A percentile compares a stretch with the other conserved stretches of the same genome.
phyloP scores from a whole-genome alignment of 2,888 invertebrate species.

The Acronicta alni region DNA sequence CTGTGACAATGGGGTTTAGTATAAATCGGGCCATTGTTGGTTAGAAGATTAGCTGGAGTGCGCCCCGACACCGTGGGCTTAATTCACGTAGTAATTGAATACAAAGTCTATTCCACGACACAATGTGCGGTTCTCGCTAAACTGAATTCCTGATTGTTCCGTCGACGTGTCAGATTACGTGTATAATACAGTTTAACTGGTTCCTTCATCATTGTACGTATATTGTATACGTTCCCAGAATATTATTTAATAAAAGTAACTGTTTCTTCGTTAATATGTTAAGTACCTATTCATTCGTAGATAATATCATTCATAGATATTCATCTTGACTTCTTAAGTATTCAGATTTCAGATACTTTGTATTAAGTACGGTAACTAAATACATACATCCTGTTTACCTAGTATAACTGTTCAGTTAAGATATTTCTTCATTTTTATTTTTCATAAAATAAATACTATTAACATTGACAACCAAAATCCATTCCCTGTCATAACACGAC shows the following conservation, averaged over 20 bases:
- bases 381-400: slow-evolving; percentile 31
- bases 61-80: slow-evolving; percentile 68
- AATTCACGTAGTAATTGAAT: slow-evolving; percentile 79
- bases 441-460: no score
- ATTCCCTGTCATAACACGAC: slow-evolving; percentile 39
- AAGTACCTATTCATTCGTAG: slow-evolving; percentile 38
- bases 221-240: slow-evolving; percentile 63
- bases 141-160: slow-evolving; percentile 75
- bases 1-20: slow-evolving; percentile 81
- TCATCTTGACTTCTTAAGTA: slow-evolving; percentile 35
- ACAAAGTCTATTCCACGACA: slow-evolving; percentile 61
- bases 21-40: slow-evolving; percentile 82
- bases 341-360: slow-evolving; percentile 21
- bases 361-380: slow-evolving; percentile 20
- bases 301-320: slow-evolving; percentile 28
- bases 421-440: not conserved
- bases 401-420: not conserved
- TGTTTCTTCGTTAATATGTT: slow-evolving; percentile 41
- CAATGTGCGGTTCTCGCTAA: slow-evolving; percentile 77
- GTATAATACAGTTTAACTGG: slow-evolving; percentile 63
- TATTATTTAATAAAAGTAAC: slow-evolving; percentile 51
- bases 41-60: slow-evolving; percentile 81
- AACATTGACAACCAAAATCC: slow-evolving; percentile 28
- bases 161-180: slow-evolving; percentile 75
- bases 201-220: slow-evolving; percentile 55